phyloP scores from a whole-genome alignment of 2,888 invertebrate genomes.

The Prostheceraeus crozeri region DNA sequence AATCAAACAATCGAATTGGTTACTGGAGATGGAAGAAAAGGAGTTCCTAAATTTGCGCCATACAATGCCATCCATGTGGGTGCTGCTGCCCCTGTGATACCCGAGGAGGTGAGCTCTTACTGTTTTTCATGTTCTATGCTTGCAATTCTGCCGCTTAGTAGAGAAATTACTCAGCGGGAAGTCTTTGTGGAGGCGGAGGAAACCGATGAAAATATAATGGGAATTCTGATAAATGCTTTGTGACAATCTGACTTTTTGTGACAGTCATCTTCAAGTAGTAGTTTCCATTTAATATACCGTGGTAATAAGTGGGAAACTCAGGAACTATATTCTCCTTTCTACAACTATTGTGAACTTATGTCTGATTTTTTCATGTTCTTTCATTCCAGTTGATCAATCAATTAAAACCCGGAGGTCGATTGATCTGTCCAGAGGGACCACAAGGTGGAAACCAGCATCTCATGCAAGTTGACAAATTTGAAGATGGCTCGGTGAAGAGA shows the following conservation, averaged over 20 bases:
- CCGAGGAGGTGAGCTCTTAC: conserved; percentile 52
- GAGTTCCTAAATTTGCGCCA: conserved; percentile 50
- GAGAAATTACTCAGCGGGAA: background rate
- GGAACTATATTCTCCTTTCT: too few relatives aligned
- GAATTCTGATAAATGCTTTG: too few relatives aligned
- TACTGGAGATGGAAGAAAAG: conserved; percentile 55
- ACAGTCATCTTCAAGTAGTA: too few relatives aligned
- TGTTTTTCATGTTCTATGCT: too few relatives aligned
- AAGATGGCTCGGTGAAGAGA: conserved; percentile 68
- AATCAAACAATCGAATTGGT: conserved; percentile 48
- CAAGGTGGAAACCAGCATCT: conserved; percentile 67
- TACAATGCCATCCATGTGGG: conserved; percentile 59
- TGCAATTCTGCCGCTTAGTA: background rate
- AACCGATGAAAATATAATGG: background rate
- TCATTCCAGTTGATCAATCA: conserved; percentile 78
- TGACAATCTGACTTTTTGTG: too few relatives aligned
- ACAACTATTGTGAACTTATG: too few relatives aligned
- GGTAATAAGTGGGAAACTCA: too few relatives aligned
- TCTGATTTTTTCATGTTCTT: too few relatives aligned
- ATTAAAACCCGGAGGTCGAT: conserved; percentile 79
- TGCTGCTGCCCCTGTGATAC: conserved; percentile 56
- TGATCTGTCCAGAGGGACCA: conserved; percentile 75
- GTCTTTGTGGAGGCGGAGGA: background rate
- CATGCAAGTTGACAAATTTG: conserved; percentile 78
- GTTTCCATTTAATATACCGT: too few relatives aligned